Evolutionary conservation across 2,113 vertebrate genomes (phyloP).

Genomic region (Sarotherodon lohbergeri): DNA sequence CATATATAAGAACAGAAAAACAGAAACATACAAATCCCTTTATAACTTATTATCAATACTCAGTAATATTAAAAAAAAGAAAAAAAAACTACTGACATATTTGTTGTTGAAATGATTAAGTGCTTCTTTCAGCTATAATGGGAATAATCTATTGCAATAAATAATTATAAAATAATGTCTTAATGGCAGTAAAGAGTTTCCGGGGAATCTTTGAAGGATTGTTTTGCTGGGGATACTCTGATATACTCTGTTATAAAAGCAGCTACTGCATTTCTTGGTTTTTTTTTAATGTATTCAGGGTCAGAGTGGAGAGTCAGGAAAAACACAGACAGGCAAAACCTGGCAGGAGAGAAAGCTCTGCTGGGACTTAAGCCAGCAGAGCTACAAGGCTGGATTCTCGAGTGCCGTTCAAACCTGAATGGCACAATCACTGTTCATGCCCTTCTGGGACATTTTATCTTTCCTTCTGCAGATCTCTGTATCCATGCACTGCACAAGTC

Average conservation of each 20-base stretch:
- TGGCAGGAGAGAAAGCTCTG: not conserved
- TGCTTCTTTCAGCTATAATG: not conserved
- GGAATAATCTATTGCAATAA: not conserved
- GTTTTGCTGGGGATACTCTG: not conserved
- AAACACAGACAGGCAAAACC: not conserved
- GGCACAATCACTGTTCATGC: not conserved
- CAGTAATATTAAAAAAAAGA: not conserved
- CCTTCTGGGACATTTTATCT: not conserved
- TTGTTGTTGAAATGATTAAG: not conserved
- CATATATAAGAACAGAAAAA: not conserved
- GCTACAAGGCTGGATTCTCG: not conserved
- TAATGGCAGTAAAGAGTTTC: not conserved
- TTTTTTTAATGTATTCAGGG: not conserved
- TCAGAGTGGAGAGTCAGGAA: not conserved
- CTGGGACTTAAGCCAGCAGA: not conserved
- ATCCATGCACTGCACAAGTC: not conserved
- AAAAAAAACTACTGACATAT: not conserved
- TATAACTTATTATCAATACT: not conserved
- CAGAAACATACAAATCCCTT: not conserved
- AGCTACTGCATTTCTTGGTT: not conserved
- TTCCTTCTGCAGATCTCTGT: not conserved
- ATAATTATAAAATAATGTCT: not conserved
- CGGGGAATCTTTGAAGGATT: not conserved
- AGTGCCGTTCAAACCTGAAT: not conserved
- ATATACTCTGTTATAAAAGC: not conserved